Base-by-base conservation (phyloP, 1,140 invertebrate species). In the Pachypeltis micranthus region DNA sequence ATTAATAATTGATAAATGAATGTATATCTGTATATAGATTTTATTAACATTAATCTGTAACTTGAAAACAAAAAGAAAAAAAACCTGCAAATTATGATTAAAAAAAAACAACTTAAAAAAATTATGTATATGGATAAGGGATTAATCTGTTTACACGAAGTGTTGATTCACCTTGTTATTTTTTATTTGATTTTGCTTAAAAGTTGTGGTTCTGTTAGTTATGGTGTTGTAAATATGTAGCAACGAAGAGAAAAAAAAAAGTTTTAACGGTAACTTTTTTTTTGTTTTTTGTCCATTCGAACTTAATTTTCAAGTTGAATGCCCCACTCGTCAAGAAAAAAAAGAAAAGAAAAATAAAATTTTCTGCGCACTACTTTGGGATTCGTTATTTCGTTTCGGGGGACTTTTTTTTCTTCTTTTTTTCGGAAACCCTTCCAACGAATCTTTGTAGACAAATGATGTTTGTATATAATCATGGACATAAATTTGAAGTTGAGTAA, bases 391-490 rank as follows among this genome's bases (percentile, higher is more conserved):
- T n/a, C n/a, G n/a, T n/a, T n/a, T n/a, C n/a, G n/a, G n/a, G n/a
- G n/a, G n/a, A n/a, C n/a, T n/a, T n/a, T n/a, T n/a, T n/a, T n/a
- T n/a, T n/a, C n/a, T n/a, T n/a, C n/a, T n/a, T n/a, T n/a, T n/a
- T n/a, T n/a, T n/a, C n/a, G n/a, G n/a, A n/a, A n/a, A n/a, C n/a
- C n/a, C n/a, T n/a, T n/a, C n/a, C n/a, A n/a, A n/a, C n/a, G n/a
- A n/a, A n/a, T n/a, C n/a, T n/a, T n/a, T n/a, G n/a, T 51, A 51
- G 47, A 21, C 47, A 21, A 16, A 51, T 21, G 47, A n/a, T n/a
- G n/a, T n/a, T 51, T 51, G 47, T 51, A 51, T 51, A 51, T 51
- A 51, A 51, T 51, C 47, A 51, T 51, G 47, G 23, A 51, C 47
- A 51, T 51, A 51, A 51, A 4, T 51, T 51, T 51, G 23, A 51